Percentiles rank a stretch among this genome's conserved stretches.
Evolutionary conservation across 2,113 vertebrate species (phyloP).

Genomic region (Halichoerus grypus): DNA sequence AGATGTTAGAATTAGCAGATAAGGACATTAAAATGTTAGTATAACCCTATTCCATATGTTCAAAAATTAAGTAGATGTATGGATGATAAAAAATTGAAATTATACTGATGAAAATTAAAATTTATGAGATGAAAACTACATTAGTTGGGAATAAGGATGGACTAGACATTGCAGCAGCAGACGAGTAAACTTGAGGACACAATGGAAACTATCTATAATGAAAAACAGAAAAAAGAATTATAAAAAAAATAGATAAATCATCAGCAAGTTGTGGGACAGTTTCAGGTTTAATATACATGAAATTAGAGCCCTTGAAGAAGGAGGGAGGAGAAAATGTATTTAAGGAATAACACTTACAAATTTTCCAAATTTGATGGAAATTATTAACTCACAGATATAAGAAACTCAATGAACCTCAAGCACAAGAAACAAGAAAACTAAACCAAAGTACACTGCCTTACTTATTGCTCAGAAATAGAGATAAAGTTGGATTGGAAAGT

Average conservation of each 20-base stretch:
- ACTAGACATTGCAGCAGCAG: not conserved
- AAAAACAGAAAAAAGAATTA: not conserved
- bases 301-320: not conserved
- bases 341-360: not conserved
- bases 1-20: not conserved
- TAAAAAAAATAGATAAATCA: not conserved
- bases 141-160: not conserved
- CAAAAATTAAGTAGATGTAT: not conserved
- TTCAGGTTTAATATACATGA: not conserved
- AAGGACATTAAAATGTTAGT: not conserved
- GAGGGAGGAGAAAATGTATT: not conserved
- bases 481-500: not conserved
- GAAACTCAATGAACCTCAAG: not conserved
- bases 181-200: not conserved
- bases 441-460: not conserved
- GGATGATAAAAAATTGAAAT: not conserved
- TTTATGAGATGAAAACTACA: not conserved
- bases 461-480: not conserved
- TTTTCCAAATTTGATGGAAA: not conserved
- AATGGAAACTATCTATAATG: not conserved
- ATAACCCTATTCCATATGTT: not conserved
- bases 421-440: not conserved
- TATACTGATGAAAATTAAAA: not conserved
- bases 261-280: not conserved
- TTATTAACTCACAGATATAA: not conserved